Evolutionary conservation across 2,113 vertebrate genomes (phyloP), one percentile per base, ranked within the genome.

Genomic region (Recurvirostra avosetta): DNA sequence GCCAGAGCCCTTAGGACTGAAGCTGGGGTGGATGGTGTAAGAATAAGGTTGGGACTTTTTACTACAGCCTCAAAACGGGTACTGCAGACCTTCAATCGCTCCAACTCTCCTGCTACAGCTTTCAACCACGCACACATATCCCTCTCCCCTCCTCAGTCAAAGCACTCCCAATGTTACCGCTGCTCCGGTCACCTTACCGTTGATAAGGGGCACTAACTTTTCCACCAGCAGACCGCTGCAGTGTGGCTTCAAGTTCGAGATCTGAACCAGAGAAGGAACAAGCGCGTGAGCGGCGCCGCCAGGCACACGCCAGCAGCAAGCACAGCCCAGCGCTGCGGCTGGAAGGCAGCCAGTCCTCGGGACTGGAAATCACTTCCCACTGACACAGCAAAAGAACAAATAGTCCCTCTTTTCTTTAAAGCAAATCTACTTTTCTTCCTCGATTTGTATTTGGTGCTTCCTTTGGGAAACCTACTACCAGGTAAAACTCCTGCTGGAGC

Each of bases 51-150:
- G 58, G 40, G 34, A 40, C 22, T 49, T 58, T 15, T 8, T 59
- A 23, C 13, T 34, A 2, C 70, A 79, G 36, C 52, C 56, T 59
- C 77, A 41, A 2, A 22, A 34, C 0, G 6, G 67, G 22, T 12
- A 52, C 5, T 29, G 29, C 43, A 29, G 73, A n/a, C 32, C 17
- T 71, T 23, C 2, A 23, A 19, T 7, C 0, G 2, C 45, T 41
- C 40, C 66, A 15, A 3, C 8, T 17, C 9, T 52, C 27, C 61
- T 5, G 8, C 18, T 18, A 3, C 8, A 3, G 36, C 47, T 59
- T 29, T 36, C 52, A 30, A 11, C 11, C 12, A 3, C 1, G 11
- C 22, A 13, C 15, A 11, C 6, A 2, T 0, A 1, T 2, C 38
- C 49, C 59, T n/a, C 72, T 23, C 9, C 23, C 32, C 40, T 25